phyloP scores from a whole-genome alignment of 2,113 vertebrate species.

The Cephalopholis sonnerati region DNA sequence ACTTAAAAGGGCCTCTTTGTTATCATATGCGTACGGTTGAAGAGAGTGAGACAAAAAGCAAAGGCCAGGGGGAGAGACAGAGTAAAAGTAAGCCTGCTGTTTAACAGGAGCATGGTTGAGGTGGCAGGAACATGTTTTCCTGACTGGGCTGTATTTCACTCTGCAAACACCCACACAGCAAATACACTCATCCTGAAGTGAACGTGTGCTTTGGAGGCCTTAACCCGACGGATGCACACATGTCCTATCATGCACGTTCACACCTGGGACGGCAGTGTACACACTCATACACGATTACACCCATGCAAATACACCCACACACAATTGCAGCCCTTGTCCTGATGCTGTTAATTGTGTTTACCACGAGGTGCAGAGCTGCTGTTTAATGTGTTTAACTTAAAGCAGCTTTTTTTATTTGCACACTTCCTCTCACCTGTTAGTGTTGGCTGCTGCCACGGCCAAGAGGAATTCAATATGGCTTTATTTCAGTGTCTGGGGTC shows the following conservation, averaged over 20 bases:
- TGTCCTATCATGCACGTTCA: not conserved
- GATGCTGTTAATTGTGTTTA: constrained; percentile 11
- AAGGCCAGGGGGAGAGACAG: not conserved
- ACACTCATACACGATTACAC: constrained; percentile 34
- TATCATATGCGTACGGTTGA: not conserved
- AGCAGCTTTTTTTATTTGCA: not conserved
- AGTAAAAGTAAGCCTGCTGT: not conserved
- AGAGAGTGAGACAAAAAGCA: not conserved
- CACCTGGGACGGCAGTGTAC: constrained; percentile 31
- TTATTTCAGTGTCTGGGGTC: not conserved
- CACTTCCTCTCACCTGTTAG: not conserved
- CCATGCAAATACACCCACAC: constrained; percentile 45
- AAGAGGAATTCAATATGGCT: not conserved
- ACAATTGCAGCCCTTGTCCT: not conserved
- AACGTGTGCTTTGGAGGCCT: not conserved
- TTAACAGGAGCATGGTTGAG: not conserved
- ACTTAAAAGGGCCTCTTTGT: not conserved
- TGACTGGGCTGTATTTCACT: constrained; percentile 26
- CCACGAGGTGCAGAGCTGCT: not conserved
- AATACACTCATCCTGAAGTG: constrained; percentile 20
- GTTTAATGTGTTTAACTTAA: constrained; percentile 14
- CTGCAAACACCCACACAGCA: constrained; percentile 41
- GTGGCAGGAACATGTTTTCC: constrained; percentile 9
- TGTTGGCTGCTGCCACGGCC: not conserved
- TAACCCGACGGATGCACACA: not conserved